phyloP scores from a whole-genome alignment of 1,140 invertebrate genomes.

The Megathymus violae region DNA sequence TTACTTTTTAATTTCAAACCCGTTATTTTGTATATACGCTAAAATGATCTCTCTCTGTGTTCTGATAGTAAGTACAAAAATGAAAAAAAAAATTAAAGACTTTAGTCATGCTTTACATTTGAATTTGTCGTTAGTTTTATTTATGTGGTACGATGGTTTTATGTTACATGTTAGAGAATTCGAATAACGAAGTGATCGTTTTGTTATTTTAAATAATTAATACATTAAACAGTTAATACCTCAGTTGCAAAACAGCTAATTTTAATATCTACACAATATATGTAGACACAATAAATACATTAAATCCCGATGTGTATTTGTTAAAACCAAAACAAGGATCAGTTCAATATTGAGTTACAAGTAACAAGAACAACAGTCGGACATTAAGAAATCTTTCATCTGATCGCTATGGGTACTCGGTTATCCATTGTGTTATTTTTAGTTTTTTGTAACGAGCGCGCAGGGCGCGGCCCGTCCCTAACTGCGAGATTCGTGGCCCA shows the following conservation, averaged over 20 bases:
- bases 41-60: too few relatives aligned
- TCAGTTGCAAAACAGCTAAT: too few relatives aligned
- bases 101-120: too few relatives aligned
- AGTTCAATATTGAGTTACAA: slow-evolving; percentile 74
- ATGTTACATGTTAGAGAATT: too few relatives aligned
- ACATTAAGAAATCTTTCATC: slow-evolving; percentile 78
- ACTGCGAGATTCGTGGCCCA: slow-evolving; percentile 71
- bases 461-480: slow-evolving; percentile 72
- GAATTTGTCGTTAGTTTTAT: too few relatives aligned
- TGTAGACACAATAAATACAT: not conserved
- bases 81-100: too few relatives aligned
- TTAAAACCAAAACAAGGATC: slow-evolving; percentile 48
- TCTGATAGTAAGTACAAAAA: too few relatives aligned
- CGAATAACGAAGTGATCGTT: too few relatives aligned
- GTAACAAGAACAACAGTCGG: slow-evolving; percentile 65
- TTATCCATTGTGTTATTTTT: slow-evolving; percentile 70
- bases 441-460: slow-evolving; percentile 62
- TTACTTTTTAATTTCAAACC: slow-evolving; percentile 78
- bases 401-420: slow-evolving; percentile 68
- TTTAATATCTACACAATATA: not conserved
- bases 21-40: too few relatives aligned
- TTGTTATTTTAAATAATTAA: not conserved
- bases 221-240: too few relatives aligned
- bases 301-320: not conserved
- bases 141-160: too few relatives aligned